A percentile compares a stretch with the other conserved stretches of the same genome.
These are phyloP conservation scores for Rhegmatorhina hoffmannsi DNA, from an alignment of 2,113 vertebrate species.

Conservation along the genomic window DNA sequence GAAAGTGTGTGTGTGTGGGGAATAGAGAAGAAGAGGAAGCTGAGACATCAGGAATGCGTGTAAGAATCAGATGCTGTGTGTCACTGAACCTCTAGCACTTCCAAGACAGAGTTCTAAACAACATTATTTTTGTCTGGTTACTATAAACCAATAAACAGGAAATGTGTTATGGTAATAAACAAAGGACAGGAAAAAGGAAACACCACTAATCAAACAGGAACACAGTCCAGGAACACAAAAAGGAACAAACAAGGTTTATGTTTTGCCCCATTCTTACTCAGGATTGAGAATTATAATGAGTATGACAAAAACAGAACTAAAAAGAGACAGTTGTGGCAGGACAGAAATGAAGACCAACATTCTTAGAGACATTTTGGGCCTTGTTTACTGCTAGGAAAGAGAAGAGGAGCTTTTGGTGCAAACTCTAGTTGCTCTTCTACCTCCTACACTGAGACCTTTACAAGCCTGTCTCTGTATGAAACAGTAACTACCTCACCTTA, in stretches of 20 bases:
- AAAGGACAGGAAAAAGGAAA: constrained; percentile 68
- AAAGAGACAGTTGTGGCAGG: background rate
- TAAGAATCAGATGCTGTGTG: background rate
- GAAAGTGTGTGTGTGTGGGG: background rate
- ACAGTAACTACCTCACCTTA: background rate
- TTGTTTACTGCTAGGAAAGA: background rate
- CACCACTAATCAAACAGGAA: constrained; percentile 56
- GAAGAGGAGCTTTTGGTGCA: background rate
- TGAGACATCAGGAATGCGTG: background rate
- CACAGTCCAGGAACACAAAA: background rate
- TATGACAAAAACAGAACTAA: background rate
- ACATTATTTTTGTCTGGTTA: constrained; percentile 39
- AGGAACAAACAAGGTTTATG: constrained; percentile 46
- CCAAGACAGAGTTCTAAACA: constrained; percentile 23
- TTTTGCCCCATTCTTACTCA: background rate
- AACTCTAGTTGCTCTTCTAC: background rate
- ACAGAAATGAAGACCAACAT: background rate
- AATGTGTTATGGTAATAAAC: constrained; percentile 49
- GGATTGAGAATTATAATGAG: background rate
- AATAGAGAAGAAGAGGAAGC: background rate
- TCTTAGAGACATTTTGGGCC: background rate
- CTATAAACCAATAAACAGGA: constrained; percentile 66
- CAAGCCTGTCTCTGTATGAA: background rate
- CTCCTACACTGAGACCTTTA: background rate
- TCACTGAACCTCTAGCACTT: background rate